phyloP scores from a whole-genome alignment of 2,888 invertebrate species.

The Pseudanteris insignis region DNA sequence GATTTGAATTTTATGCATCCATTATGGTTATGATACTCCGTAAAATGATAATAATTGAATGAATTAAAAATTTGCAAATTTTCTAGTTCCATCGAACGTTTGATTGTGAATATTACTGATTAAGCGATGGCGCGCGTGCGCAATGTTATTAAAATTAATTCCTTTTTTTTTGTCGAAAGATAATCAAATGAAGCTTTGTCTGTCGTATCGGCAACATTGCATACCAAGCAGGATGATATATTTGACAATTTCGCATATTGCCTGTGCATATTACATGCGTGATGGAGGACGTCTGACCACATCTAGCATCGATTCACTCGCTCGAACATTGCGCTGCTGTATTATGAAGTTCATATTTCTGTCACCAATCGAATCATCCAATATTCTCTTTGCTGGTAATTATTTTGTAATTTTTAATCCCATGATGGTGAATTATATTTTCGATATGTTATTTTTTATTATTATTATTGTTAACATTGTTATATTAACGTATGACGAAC shows the following conservation, averaged over 20 bases:
- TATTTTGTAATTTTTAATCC: too few relatives aligned
- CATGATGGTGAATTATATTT: too few relatives aligned
- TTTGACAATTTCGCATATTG: conserved; percentile 59
- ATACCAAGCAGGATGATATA: conserved; percentile 61
- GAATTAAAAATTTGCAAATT: conserved; percentile 7
- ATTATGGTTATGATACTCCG: too few relatives aligned
- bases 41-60: too few relatives aligned
- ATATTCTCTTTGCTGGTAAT: too few relatives aligned
- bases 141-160: conserved; percentile 1
- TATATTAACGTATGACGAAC: too few relatives aligned
- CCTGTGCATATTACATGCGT: conserved; percentile 54
- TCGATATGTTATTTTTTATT: conserved; percentile 3
- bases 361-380: conserved; percentile 7
- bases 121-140: not conserved
- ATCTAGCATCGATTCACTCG: conserved; percentile 49
- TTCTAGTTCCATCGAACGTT: too few relatives aligned
- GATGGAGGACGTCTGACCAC: conserved; percentile 49
- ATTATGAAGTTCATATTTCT: conserved; percentile 40
- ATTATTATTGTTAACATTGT: too few relatives aligned
- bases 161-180: conserved; percentile 39
- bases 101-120: not conserved
- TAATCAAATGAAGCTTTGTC: conserved; percentile 57
- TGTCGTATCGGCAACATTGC: conserved; percentile 44
- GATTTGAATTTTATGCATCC: too few relatives aligned
- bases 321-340: conserved; percentile 25